Conservation (phyloP, 2,888 invertebrate species). For the Plebejus argus region DNA sequence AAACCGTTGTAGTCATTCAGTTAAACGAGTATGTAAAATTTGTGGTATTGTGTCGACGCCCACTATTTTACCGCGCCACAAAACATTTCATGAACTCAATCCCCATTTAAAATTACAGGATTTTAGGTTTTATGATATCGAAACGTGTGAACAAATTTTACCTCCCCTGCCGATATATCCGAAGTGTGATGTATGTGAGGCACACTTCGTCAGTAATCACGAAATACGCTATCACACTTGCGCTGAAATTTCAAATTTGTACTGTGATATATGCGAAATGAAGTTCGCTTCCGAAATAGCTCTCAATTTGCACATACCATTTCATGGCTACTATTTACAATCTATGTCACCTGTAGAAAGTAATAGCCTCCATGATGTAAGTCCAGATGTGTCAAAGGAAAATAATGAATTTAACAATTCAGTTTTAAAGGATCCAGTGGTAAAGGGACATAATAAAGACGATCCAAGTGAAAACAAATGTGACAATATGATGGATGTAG, state of each 20-base stretch:
- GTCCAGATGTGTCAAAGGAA: conserved; percentile 1
- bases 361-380: not conserved
- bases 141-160: conserved; percentile 49
- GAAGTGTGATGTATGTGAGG: conserved; percentile 55
- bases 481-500: not conserved
- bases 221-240: conserved; percentile 53
- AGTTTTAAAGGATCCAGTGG: not conserved
- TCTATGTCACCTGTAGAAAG: not conserved
- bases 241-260: conserved; percentile 48
- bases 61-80: conserved; percentile 50
- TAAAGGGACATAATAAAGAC: not conserved
- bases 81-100: conserved; percentile 49
- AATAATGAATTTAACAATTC: not conserved
- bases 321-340: conserved; percentile 55
- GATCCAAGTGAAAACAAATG: not conserved
- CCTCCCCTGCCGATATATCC: conserved; percentile 62
- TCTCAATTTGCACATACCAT: conserved; percentile 59
- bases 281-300: conserved; percentile 53
- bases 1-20: conserved; percentile 49
- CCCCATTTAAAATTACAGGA: conserved; percentile 53
- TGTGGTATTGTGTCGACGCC: conserved; percentile 60
- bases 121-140: conserved; percentile 57
- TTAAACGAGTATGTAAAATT: conserved; percentile 50
- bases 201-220: conserved; percentile 54
- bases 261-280: conserved; percentile 55